Conservation (phyloP, 2,797 vertebrate genomes). For the Thamnophis elegans region DNA sequence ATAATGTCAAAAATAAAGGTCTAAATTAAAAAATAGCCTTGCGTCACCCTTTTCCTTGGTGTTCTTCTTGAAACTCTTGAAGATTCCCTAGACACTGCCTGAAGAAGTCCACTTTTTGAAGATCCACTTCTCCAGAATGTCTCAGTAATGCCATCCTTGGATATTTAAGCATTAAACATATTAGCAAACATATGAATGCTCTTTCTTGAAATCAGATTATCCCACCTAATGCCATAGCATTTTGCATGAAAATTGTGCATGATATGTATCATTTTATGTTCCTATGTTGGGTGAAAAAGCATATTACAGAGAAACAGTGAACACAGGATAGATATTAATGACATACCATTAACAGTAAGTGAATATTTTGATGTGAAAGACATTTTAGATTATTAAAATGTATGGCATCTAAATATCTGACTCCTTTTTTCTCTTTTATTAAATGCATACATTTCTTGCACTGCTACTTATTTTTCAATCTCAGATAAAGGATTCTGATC, state of each 20-base stretch:
- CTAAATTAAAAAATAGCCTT: slow-evolving; percentile 70
- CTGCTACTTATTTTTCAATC: not conserved
- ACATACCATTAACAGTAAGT: not conserved
- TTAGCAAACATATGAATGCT: slow-evolving; percentile 65
- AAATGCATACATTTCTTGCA: not conserved
- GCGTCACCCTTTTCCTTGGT: slow-evolving; percentile 81
- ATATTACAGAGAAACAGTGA: not conserved
- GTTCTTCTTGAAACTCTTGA: slow-evolving; percentile 77
- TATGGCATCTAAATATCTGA: not conserved
- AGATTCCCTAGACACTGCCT: slow-evolving; percentile 79
- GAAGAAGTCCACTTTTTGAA: slow-evolving; percentile 78
- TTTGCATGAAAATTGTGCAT: slow-evolving; percentile 38
- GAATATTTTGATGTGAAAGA: not conserved
- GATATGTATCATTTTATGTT: not conserved
- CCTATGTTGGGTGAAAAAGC: not conserved
- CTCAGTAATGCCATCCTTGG: slow-evolving; percentile 75
- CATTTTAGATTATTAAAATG: not conserved
- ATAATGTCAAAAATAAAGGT: slow-evolving; percentile 55
- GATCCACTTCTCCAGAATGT: slow-evolving; percentile 77
- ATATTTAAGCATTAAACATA: slow-evolving; percentile 77
- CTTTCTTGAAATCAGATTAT: slow-evolving; percentile 56
- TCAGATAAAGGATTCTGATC: not conserved
- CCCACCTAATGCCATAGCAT: slow-evolving; percentile 53
- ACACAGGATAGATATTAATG: not conserved
- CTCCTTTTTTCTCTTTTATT: not conserved